Conservation (phyloP, 2,113 vertebrate species). For the Sinocyclocheilus anophthalmus region DNA sequence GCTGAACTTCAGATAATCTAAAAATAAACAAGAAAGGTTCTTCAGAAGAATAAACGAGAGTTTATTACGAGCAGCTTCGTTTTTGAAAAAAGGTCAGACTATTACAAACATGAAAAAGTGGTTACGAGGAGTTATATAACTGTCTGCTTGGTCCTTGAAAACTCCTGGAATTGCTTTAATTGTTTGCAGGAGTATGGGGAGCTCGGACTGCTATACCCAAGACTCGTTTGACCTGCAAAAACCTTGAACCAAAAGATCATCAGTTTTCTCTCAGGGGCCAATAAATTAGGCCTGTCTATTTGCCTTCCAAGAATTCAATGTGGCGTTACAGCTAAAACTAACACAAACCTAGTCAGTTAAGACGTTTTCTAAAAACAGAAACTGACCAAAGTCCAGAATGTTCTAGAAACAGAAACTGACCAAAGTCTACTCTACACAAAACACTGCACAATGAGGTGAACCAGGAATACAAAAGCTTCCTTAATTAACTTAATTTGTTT, state of each 20-base stretch:
- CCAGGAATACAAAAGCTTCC: not conserved
- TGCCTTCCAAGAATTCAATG: not conserved
- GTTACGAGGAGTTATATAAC: conserved; percentile 29
- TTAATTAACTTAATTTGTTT: not conserved
- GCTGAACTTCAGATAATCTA: conserved; percentile 86
- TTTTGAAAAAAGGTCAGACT: not conserved
- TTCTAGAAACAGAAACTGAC: not conserved
- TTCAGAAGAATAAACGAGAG: not conserved
- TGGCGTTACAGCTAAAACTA: not conserved
- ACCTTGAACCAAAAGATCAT: not conserved
- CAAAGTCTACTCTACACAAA: not conserved
- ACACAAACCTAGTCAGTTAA: not conserved
- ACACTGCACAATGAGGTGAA: not conserved
- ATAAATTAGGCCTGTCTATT: not conserved
- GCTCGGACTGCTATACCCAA: conserved; percentile 51
- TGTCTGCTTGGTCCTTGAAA: not conserved
- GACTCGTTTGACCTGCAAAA: conserved; percentile 51
- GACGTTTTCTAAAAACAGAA: conserved; percentile 30
- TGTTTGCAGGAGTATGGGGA: not conserved
- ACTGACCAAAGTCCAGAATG: not conserved
- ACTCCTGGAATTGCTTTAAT: conserved; percentile 17
- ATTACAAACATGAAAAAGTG: conserved; percentile 1
- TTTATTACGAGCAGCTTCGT: not conserved
- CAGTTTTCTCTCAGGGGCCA: not conserved
- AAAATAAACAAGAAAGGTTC: not conserved